phyloP scores from a whole-genome alignment of 2,888 invertebrate species.

The Notocelia uddmanniana region DNA sequence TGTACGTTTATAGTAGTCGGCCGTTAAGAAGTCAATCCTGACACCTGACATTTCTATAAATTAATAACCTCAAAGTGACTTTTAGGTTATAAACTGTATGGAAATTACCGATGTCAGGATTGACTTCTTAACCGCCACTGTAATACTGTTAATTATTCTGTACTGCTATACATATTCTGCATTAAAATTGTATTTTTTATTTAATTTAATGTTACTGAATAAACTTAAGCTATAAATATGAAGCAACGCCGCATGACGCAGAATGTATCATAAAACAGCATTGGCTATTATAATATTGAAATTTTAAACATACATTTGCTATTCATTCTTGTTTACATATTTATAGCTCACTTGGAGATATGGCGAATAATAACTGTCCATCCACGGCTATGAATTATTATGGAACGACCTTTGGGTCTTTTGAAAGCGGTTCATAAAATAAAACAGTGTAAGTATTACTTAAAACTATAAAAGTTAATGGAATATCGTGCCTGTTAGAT shows the following conservation, averaged over 20 bases:
- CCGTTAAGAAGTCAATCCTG: no score
- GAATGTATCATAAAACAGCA: conserved; percentile 19
- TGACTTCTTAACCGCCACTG: no score
- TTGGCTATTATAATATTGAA: conserved; percentile 38
- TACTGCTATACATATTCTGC: no score
- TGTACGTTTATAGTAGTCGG: no score
- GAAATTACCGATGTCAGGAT: no score
- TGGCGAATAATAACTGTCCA: conserved; percentile 36
- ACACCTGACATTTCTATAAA: no score
- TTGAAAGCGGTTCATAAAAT: conserved; percentile 2
- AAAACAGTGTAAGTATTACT: no score
- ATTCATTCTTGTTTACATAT: conserved; percentile 43
- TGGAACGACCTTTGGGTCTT: conserved; percentile 1
- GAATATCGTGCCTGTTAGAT: no score
- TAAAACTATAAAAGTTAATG: no score
- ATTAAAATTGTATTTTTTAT: background rate
- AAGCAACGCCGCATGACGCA: conserved; percentile 18
- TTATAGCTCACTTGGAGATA: conserved; percentile 39
- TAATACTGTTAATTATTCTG: no score
- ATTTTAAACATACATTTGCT: conserved; percentile 43
- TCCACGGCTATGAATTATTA: conserved; percentile 17
- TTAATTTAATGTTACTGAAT: conserved; percentile 8
- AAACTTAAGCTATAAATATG: background rate
- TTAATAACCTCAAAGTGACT: no score
- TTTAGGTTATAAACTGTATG: no score